A percentile compares a stretch with the other conserved stretches of the same genome.
Evolutionary conservation across 2,888 invertebrate species (phyloP).

Genomic region (Micoletzkya japonica): DNA sequence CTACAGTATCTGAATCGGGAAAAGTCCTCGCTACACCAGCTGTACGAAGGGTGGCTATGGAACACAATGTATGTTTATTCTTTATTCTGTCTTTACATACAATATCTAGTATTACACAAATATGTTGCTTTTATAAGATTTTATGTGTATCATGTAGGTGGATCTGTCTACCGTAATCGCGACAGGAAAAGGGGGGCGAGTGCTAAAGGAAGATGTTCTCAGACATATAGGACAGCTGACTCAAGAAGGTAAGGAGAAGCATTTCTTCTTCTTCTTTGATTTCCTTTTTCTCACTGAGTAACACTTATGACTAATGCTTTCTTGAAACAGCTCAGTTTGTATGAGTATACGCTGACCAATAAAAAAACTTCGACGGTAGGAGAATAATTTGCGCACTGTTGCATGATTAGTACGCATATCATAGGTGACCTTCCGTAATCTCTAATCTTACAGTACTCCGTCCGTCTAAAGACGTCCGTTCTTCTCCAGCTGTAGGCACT

Average conservation of each 20-base stretch:
- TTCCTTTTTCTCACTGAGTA: too few relatives aligned
- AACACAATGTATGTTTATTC: conserved; percentile 75
- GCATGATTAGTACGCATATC: too few relatives aligned
- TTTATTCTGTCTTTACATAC: too few relatives aligned
- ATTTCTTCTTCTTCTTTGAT: neutral
- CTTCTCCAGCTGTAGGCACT: conserved; percentile 34
- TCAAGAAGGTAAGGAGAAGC: conserved; percentile 9
- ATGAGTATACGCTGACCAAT: neutral
- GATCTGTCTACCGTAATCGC: conserved; percentile 76
- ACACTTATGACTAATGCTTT: neutral
- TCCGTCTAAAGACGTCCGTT: conserved; percentile 42
- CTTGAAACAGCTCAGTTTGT: neutral
- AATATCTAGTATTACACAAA: too few relatives aligned
- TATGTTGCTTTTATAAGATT: neutral
- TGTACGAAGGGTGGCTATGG: conserved; percentile 87
- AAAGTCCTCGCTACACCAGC: conserved; percentile 85
- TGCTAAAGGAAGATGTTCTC: conserved; percentile 92
- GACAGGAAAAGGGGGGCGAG: conserved; percentile 84
- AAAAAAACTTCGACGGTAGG: too few relatives aligned
- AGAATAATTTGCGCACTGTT: too few relatives aligned
- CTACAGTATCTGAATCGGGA: too few relatives aligned
- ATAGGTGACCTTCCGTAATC: too few relatives aligned
- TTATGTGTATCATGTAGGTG: conserved; percentile 67
- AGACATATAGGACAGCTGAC: conserved; percentile 47
- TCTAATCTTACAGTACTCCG: too few relatives aligned